Evolutionary conservation across 2,888 invertebrate genomes (phyloP).

Genomic region (Lycia hirtaria): DNA sequence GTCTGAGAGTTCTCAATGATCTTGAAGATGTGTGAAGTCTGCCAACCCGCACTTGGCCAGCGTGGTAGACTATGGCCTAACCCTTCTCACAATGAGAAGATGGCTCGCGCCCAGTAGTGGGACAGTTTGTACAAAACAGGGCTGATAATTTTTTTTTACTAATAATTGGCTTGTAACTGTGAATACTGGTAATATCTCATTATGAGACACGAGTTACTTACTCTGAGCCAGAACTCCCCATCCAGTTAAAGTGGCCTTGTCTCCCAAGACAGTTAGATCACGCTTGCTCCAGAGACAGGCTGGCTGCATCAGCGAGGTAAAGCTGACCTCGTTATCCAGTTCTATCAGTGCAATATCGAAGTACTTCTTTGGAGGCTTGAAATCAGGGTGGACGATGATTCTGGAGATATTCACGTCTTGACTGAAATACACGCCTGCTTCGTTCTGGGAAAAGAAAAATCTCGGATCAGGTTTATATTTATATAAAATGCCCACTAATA

Average conservation of each 20-base stretch:
- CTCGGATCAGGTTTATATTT: background rate
- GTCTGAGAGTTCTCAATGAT: no score
- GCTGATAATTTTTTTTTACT: no score
- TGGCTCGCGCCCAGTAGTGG: no score
- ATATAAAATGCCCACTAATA: no score
- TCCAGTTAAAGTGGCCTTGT: conserved; percentile 57
- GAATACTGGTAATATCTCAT: no score
- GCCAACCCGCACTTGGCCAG: no score
- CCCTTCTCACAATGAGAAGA: no score
- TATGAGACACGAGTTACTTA: no score
- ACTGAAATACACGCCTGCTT: conserved; percentile 9
- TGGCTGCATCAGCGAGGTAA: conserved; percentile 56
- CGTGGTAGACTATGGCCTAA: no score
- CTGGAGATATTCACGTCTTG: conserved; percentile 32
- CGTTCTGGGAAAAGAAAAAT: conserved; percentile 18
- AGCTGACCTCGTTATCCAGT: conserved; percentile 46
- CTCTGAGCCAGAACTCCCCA: conserved; percentile 66
- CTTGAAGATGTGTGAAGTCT: no score
- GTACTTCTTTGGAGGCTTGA: conserved; percentile 59
- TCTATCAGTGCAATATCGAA: conserved; percentile 68
- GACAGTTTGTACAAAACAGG: no score
- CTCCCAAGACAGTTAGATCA: conserved; percentile 46
- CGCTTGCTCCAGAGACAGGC: conserved; percentile 63
- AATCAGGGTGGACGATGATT: conserved; percentile 57
- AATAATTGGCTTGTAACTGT: no score